Base-by-base conservation (phyloP, 1,140 invertebrate species). In the Drosophila paulistorum region DNA sequence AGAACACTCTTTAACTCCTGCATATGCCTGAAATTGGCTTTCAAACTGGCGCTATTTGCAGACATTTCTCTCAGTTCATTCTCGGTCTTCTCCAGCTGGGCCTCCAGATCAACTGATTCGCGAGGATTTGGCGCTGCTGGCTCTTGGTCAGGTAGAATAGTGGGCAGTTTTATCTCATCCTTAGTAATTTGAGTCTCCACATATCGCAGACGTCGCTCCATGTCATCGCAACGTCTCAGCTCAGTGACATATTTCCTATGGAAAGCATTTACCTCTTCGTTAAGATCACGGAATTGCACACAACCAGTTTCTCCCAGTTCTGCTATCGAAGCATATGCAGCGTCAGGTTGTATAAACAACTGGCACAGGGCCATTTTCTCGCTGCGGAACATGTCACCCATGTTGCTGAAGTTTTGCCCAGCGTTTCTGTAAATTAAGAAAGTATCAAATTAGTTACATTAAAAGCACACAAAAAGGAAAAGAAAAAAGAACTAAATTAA, bases 91-190 rank as follows among this genome's bases (percentile, higher is more conserved):
- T 98, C 98, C 89, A 98, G 95, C 77, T 97, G 96, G 1, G 97
- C 97, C 95, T 98, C 91, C 17, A 93, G 90, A 65, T 92, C 80
- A 73, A 99, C 98, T 96, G 99, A 99, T 93, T 99, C 99, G 57
- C 98, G 94, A 0, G 98, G 98, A 84, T 98, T 97, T 0, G 99
- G 99, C 11, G 99, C 98, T 91, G 98, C 97, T 0, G 98, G 98
- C 91, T 98, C 98, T 90, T 99, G 94, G 73, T 98, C 97, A 74
- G 98, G 97, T 2, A 94, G 94, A 61, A 97, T 95, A 66, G 97
- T 96, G 0, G 96, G 94, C 69, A 99, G 96, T 13, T 91, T 92
- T 0, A 96, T 94, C 0, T 94, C 95, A 92, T 99, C 98, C 92
- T 98, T 99, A 72, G 96, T 96, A 20, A 99, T 97, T 93, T 99